phyloP scores from a whole-genome alignment of 92 coral and sea anemone species.

The Actinostola sp. region DNA sequence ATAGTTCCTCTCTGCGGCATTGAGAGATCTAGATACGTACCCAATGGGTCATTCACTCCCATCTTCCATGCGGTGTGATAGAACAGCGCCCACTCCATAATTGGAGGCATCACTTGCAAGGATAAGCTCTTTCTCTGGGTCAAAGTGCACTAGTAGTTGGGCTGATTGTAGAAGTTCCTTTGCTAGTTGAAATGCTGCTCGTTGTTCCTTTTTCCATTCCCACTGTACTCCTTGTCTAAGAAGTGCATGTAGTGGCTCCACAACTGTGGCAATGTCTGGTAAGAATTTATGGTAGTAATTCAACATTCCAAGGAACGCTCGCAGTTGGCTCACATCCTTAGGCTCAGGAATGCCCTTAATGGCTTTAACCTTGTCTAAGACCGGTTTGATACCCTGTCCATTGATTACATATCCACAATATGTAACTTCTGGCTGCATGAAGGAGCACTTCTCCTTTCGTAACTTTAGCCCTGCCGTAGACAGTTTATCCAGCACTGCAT shows the following conservation, averaged over 20 bases:
- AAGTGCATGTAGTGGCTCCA: conserved; percentile 22
- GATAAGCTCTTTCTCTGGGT: conserved; percentile 23
- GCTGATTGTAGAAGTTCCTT: conserved; percentile 15
- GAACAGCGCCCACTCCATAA: conserved; percentile 46
- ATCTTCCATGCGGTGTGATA: conserved; percentile 45
- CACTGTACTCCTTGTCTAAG: conserved; percentile 31
- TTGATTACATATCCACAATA: conserved; percentile 10
- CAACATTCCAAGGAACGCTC: conserved; percentile 30
- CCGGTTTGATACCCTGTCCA: background rate
- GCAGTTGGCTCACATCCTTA: conserved; percentile 13
- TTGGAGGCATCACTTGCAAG: conserved; percentile 52
- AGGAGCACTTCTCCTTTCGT: no score
- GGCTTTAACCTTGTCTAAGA: conserved; percentile 19
- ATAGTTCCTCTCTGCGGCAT: conserved; percentile 38
- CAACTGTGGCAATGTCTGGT: conserved; percentile 16
- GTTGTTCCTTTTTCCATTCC: conserved; percentile 12
- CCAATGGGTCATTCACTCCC: conserved; percentile 40
- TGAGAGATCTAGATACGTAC: conserved; percentile 39
- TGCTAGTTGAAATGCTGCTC: background rate
- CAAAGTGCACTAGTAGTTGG: conserved; percentile 33
- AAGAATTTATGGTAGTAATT: conserved; percentile 30
- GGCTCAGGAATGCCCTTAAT: conserved; percentile 22
- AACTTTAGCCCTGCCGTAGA: no score
- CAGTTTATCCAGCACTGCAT: conserved; percentile 28
- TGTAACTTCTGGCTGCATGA: conserved; percentile 21